phyloP scores from a whole-genome alignment of 2,888 invertebrate genomes.

The Heterodera filipjevi region DNA sequence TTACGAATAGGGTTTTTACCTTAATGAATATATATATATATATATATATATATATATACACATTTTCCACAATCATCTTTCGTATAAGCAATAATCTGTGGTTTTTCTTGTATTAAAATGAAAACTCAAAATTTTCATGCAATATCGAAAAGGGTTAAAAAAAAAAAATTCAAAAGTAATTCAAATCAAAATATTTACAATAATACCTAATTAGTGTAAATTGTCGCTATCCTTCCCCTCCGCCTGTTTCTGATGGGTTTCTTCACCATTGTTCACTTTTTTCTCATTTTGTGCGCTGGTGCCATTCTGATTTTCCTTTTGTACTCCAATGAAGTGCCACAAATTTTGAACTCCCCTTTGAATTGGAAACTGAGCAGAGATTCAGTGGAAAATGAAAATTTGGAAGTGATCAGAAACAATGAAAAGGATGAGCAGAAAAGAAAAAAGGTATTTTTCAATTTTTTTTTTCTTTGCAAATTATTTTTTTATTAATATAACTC shows the following conservation, averaged over 20 bases:
- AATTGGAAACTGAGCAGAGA: not conserved
- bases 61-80: not conserved
- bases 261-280: not conserved
- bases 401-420: not conserved
- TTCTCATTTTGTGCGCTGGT: not conserved
- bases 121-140: not conserved
- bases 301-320: slow-evolving; percentile 2
- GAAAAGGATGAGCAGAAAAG: too few relatives aligned
- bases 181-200: not conserved
- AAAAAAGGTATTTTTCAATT: too few relatives aligned
- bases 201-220: not conserved
- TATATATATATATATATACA: slow-evolving; percentile 2
- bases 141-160: too few relatives aligned
- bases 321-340: slow-evolving; percentile 1
- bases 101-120: not conserved
- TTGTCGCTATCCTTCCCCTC: too few relatives aligned
- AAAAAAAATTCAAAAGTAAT: too few relatives aligned
- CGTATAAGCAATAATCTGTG: not conserved
- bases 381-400: not conserved
- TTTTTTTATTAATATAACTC: too few relatives aligned
- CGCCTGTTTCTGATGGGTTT: not conserved
- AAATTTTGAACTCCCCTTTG: not conserved
- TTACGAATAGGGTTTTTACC: too few relatives aligned
- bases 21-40: too few relatives aligned
- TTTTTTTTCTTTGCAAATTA: not conserved